Evolutionary conservation across 1,140 invertebrate genomes (phyloP), one percentile per base, ranked within the genome.

Genomic region (Acromyrmex echinatior): DNA sequence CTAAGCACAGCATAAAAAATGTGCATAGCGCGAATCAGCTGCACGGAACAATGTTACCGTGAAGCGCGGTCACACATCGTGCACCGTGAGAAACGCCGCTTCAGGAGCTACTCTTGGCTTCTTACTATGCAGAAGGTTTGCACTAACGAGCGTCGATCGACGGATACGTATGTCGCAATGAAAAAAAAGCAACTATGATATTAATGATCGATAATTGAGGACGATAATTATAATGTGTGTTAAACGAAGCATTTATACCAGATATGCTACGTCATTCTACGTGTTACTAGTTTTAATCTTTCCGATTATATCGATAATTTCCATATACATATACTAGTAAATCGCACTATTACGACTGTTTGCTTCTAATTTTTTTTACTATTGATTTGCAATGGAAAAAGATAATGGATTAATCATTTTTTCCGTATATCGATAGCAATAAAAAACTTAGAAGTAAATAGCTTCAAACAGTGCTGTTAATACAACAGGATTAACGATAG

Each of bases 31-130:
- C 80, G 56, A 62, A 25, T 82, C 56, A 21, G 70, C 25, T 16
- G 53, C 68, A 16, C 58, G 80, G 56, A 84, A 84, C 80, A 84
- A 84, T 76, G 70, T 76, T 76, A 21, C 39, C 70, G 56, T 62
- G 80, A 84, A 76, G 80, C n/a, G 53, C 31, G 70, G 18, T 76
- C 80, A 18, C 39, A 58, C 51, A 58, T 71, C 63, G 56, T 25
- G 56, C 56, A 74, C 80, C 70, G 56, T 84, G 56, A 84, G 70
- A 84, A 84, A 76, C 39, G 12, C n/a, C 51, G 35, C 25, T 45
- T 71, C 79, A 1, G 80, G 16, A 49, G 25, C 28, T 35, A 49
- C 16, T 70, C n/a, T 21, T 31, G 28, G 25, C 53, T 71, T 65
- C 56, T 45, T 0, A 58, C 66, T 45, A 45, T 25, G 66, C 51